Base-by-base conservation (phyloP, 2,888 invertebrate genomes). In the Noctua pronuba region DNA sequence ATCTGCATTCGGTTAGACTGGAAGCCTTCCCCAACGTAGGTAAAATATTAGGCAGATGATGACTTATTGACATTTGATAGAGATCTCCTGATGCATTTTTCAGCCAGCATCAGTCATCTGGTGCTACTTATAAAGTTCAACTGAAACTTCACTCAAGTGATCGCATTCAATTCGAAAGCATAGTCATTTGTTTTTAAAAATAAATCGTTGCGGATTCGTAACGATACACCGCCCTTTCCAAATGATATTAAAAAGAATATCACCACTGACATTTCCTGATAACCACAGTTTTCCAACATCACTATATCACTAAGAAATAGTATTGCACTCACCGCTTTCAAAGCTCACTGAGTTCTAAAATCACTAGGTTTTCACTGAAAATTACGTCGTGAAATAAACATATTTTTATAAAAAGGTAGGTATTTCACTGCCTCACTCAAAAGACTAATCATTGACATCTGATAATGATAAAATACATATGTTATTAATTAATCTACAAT, bases 401-500 rank as follows among this genome's bases (percentile, higher is more conserved):
- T 79, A n/a, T 62, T 75, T 65, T 64, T 75, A 38, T 35, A 1
- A 31, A n/a, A 21, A 38, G 13, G 38, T 80, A 46, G n/a, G 16
- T 71, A 60, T 77, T 60, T 62, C 64, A 64, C 71, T 52, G 55
- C 24, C 44, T 58, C 73, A 16, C 62, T 18, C 24, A 11, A 68
- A 58, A 72, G 10, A 77, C 66, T 82, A 82, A 86, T 84, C 79
- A 60, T 62, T 44, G 18, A 0, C 68, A 82, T 84, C 79, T 75
- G 87, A 87, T 87, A 84, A 77, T 64, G 16, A 62, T 5, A 44
- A 60, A 74, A 72, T 78, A 88, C 88, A 86, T 68, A 69, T 87
- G 84, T 87, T 74, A 71, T 71, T 82, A 74, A 82, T 80, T 86
- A 86, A 84, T 88, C 83, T 73, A 79, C 58, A 76, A 77, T 85